Conservation (phyloP, 2,797 vertebrate genomes). For the Bradypodion pumilum region DNA sequence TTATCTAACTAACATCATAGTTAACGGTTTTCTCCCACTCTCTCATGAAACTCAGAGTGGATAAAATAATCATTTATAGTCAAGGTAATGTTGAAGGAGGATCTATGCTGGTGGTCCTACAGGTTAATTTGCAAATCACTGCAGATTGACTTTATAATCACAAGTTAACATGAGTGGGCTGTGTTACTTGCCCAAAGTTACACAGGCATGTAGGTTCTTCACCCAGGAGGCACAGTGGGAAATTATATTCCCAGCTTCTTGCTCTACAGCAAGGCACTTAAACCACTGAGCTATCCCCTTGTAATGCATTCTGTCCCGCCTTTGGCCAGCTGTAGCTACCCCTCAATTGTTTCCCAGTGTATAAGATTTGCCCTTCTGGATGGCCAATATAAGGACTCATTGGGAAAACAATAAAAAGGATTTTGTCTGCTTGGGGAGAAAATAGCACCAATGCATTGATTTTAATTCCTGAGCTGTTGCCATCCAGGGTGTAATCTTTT, state of each 20-base stretch:
- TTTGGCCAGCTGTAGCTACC: background rate
- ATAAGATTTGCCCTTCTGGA: background rate
- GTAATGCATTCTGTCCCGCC: no score
- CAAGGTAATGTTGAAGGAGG: no score
- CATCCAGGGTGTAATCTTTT: constrained; percentile 41
- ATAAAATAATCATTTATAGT: background rate
- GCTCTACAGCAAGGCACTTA: no score
- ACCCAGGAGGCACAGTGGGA: no score
- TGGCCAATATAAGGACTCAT: constrained; percentile 21
- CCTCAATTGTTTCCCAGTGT: background rate
- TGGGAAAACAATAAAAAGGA: background rate
- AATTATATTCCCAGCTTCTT: no score
- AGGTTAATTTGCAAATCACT: no score
- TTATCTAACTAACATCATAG: background rate
- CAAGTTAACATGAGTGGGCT: background rate
- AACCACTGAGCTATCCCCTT: no score
- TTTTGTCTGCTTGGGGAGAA: constrained; percentile 34
- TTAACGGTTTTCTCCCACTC: no score
- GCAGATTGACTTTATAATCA: background rate
- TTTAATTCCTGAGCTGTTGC: constrained; percentile 49
- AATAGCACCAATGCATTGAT: constrained; percentile 49
- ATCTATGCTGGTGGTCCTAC: no score
- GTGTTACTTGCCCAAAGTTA: no score
- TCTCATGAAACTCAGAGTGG: background rate
- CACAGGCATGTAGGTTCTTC: no score